Evolutionary conservation across 64 coral and sea anemone species (phyloP), one percentile per base, ranked within the genome.

Genomic region (Acropora yongei): DNA sequence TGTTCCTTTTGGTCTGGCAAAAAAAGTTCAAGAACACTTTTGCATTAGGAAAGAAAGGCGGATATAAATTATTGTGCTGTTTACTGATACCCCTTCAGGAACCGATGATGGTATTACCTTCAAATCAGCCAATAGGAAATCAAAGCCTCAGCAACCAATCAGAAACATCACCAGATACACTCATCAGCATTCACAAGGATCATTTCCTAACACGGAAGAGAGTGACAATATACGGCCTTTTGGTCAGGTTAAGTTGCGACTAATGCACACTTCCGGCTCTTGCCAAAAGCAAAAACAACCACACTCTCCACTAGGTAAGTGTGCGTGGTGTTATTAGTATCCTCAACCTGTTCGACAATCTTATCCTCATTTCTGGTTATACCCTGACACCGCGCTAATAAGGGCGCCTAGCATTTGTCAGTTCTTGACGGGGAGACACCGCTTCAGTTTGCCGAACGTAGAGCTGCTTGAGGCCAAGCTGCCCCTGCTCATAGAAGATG

Each of bases 91-190:
- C 8, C 57, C 14, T 66, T 1, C 47, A 93, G 91, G 91, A 49
- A 93, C 91, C 30, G 91, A 93, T 86, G 91, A 93, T 55, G 91
- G 91, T 1, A 93, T 87, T 1, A 93, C 71, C 13, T 93, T 93
- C 50, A 87, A 16, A 18, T 93, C 91, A n/a, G 74, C 80, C 8
- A 93, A 93, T 39, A 61, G 57, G 6, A 67, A 61, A 80, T 80
- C 91, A 40, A 50, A 30, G 4, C 91, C 91, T 44, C 82, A 93
- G 43, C 83, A 93, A 46, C 91, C 91, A 19, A 93, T 93, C 69
- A 79, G 42, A 9, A 78, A 86, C 44, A 93, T 93, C 39, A 87
- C 74, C 18, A 93, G 72, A 41, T 17, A 77, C 13, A 76, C 86
- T 10, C 75, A 91, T 14, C n/a, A 74, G 12, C 78, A 93, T 87